phyloP scores from a whole-genome alignment of 2,113 vertebrate species.

The Phodopus roborovskii region DNA sequence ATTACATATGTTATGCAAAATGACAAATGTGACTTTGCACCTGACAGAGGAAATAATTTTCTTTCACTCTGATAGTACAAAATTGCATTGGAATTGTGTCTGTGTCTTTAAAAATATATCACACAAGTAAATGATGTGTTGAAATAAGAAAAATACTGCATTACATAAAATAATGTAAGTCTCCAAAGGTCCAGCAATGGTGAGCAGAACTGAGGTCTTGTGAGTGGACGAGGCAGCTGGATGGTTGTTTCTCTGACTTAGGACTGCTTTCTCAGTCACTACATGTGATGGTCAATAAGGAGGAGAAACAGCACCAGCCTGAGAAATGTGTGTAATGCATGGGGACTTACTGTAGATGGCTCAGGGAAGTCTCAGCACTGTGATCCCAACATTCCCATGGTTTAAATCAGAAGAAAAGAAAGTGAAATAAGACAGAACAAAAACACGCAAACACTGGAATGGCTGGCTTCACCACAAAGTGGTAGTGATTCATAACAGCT shows the following conservation, averaged over 20 bases:
- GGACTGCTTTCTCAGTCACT: conserved; percentile 58
- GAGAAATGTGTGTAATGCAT: conserved; percentile 38
- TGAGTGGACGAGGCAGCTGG: conserved; percentile 21
- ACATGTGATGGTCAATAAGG: background rate
- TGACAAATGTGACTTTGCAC: background rate
- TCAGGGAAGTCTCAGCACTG: conserved; percentile 53
- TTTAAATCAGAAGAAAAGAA: conserved; percentile 63
- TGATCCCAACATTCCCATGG: conserved; percentile 52
- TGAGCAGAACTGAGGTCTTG: conserved; percentile 55
- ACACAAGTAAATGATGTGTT: conserved; percentile 18
- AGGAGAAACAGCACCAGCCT: conserved; percentile 39
- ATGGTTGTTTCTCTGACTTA: background rate
- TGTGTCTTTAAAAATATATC: background rate
- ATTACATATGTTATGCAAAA: conserved; percentile 11
- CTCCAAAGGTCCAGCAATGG: background rate
- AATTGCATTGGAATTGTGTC: background rate
- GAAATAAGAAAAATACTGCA: background rate
- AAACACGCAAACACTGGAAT: conserved; percentile 47
- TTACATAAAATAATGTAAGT: background rate
- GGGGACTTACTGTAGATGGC: conserved; percentile 25
- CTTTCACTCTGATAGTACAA: background rate
- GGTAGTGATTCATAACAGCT: conserved; percentile 44
- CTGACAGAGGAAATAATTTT: conserved; percentile 9
- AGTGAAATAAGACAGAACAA: conserved; percentile 61
- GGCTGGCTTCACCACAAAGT: conserved; percentile 45